Conservation (phyloP, 1,140 invertebrate species). For the Diprion similis region DNA sequence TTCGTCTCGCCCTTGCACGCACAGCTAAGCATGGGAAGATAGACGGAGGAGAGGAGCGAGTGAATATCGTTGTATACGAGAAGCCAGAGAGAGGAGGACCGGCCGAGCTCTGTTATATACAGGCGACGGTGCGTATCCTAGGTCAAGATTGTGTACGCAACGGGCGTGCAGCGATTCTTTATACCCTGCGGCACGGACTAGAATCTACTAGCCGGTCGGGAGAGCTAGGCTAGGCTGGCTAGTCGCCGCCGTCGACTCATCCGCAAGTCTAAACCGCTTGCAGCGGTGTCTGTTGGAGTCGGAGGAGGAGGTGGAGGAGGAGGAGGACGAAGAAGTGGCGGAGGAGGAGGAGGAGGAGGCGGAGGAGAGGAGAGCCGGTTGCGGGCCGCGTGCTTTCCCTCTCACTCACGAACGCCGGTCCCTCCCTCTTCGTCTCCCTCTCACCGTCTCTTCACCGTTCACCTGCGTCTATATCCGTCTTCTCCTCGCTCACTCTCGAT, state of each 20-base stretch:
- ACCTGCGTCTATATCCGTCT: slow-evolving; percentile 5
- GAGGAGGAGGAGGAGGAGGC: not conserved
- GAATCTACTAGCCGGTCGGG: not conserved
- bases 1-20: too few species aligned
- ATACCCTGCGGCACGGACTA: not conserved
- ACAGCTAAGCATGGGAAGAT: too few species aligned
- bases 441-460: not conserved
- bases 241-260: too few species aligned
- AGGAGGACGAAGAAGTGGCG: not conserved
- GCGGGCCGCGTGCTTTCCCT: slow-evolving; percentile 31
- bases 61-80: not conserved
- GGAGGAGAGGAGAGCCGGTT: not conserved
- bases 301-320: not conserved
- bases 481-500: not conserved
- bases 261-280: not conserved
- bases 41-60: too few species aligned
- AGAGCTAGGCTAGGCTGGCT: not conserved
- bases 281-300: not conserved
- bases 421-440: not conserved
- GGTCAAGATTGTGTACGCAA: slow-evolving; percentile 8
- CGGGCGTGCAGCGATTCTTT: not conserved
- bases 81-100: not conserved
- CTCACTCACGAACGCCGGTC: slow-evolving; percentile 34
- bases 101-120: not conserved
- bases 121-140: not conserved